phyloP scores from a whole-genome alignment of 2,888 invertebrate species.

The Steinernema scapterisci region DNA sequence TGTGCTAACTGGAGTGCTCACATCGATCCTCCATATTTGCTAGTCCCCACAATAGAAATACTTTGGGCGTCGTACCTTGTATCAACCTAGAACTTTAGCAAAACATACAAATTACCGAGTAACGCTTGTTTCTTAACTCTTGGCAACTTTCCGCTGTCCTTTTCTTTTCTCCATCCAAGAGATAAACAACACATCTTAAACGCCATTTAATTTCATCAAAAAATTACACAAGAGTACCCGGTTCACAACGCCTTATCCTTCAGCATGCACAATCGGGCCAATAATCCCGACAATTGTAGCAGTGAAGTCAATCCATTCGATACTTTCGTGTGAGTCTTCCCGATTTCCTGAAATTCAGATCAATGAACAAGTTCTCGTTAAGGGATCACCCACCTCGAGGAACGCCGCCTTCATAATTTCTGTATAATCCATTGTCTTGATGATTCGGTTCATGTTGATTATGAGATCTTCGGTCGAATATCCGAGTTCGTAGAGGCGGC shows the following conservation, averaged over 20 bases:
- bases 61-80: too few relatives aligned
- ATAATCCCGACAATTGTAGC: not conserved
- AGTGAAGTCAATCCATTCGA: not conserved
- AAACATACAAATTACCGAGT: too few relatives aligned
- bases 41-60: too few relatives aligned
- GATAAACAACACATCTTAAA: too few relatives aligned
- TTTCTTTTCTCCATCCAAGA: too few relatives aligned
- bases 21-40: too few relatives aligned
- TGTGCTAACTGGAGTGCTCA: too few relatives aligned
- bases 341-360: not conserved
- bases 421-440: conserved; percentile 81
- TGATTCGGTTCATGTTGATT: conserved; percentile 88
- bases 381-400: conserved; percentile 74
- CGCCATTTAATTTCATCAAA: not conserved
- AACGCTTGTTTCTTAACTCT: too few relatives aligned
- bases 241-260: not conserved
- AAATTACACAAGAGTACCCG: conserved; percentile 11
- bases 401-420: conserved; percentile 84
- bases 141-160: too few relatives aligned
- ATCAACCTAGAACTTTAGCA: too few relatives aligned
- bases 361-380: not conserved
- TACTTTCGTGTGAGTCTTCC: not conserved
- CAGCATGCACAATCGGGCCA: conserved; percentile 14
- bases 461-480: conserved; percentile 97
- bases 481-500: conserved; percentile 87